phyloP scores from a whole-genome alignment of 2,888 invertebrate species.

The Beris morrisii region DNA sequence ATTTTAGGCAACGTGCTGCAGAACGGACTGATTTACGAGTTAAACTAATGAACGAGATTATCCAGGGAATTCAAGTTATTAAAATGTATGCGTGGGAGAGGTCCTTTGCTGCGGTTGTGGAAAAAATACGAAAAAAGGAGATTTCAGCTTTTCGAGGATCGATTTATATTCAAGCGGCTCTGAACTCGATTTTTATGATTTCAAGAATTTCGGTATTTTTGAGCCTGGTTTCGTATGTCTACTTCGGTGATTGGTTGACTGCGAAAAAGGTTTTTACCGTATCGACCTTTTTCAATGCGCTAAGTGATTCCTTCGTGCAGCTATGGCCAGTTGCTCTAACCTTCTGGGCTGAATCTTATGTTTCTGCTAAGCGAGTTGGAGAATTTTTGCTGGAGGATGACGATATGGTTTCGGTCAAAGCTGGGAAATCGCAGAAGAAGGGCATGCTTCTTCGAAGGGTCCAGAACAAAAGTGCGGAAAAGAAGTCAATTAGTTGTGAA shows the following conservation, averaged over 20 bases:
- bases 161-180: conserved; percentile 64
- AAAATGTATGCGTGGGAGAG: conserved; percentile 84
- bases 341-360: conserved; percentile 68
- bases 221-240: conserved; percentile 67
- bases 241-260: conserved; percentile 63
- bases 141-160: conserved; percentile 64
- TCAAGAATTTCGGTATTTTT: conserved; percentile 73
- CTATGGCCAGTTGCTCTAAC: conserved; percentile 74
- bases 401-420: background rate
- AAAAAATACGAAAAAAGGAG: conserved; percentile 68
- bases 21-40: conserved; percentile 82
- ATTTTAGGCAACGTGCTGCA: conserved; percentile 70
- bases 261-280: conserved; percentile 74
- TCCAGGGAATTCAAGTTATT: conserved; percentile 73
- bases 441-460: background rate
- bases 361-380: conserved; percentile 69
- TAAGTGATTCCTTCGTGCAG: conserved; percentile 71
- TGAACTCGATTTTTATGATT: conserved; percentile 70
- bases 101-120: conserved; percentile 70
- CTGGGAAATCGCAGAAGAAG: background rate
- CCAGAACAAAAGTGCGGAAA: conserved; percentile 37
- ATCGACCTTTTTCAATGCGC: conserved; percentile 73
- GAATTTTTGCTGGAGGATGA: conserved; percentile 58
- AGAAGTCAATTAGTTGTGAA: conserved; percentile 53
- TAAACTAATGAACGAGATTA: conserved; percentile 80